phyloP scores from a whole-genome alignment of 2,113 vertebrate genomes.

The Hippopotamus amphibius region DNA sequence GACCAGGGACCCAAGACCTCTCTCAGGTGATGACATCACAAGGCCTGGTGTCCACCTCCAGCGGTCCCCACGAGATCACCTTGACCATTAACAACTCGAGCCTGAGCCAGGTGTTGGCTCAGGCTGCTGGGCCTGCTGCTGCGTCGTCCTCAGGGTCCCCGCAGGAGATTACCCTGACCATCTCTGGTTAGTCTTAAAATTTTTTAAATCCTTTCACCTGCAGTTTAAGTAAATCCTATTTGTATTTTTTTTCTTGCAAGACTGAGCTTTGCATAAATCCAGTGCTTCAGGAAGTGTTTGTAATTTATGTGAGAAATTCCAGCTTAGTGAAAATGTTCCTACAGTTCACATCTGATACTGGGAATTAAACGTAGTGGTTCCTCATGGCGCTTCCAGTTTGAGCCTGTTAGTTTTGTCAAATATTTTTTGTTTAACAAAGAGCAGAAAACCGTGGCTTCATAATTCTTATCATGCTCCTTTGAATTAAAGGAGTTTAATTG shows the following conservation, averaged over 20 bases:
- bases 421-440: neutral
- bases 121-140: constrained; percentile 87
- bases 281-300: neutral
- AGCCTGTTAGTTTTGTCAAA: rapidly evolving
- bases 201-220: no score
- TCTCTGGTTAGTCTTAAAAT: constrained; percentile 92
- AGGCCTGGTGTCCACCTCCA: constrained; percentile 90
- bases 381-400: neutral
- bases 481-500: neutral
- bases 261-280: neutral
- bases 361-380: no score
- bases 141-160: constrained; percentile 88
- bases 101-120: constrained; percentile 94
- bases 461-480: rapidly evolving
- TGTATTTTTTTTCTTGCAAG: neutral
- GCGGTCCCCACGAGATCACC: constrained; percentile 94
- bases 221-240: neutral
- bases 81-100: constrained; percentile 98
- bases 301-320: neutral
- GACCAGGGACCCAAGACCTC: constrained; percentile 93
- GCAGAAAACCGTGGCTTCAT: rapidly evolving
- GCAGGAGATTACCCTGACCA: constrained; percentile 98
- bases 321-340: neutral
- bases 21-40: constrained; percentile 93
- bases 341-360: neutral